Conservation (phyloP, 2,888 invertebrate genomes). For the Saturnia japonica region DNA sequence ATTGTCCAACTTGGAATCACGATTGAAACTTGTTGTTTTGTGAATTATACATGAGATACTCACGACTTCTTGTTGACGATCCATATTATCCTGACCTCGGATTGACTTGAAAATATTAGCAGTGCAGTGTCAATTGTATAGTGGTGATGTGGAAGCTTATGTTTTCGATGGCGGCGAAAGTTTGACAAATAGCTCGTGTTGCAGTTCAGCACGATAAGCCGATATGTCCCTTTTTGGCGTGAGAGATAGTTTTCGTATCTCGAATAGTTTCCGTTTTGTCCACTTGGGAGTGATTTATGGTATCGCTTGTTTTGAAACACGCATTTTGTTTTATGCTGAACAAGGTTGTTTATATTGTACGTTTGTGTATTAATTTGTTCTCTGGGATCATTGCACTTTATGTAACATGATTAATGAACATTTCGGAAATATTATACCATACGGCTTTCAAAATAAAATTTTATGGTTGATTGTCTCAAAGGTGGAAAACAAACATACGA, state of each 20-base stretch:
- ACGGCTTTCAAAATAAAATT: not conserved
- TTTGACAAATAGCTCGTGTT: conserved; percentile 69
- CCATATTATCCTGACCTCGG: conserved; percentile 44
- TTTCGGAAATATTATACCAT: not conserved
- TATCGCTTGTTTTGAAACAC: conserved; percentile 29
- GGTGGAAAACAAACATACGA: no score
- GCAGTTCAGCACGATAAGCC: conserved; percentile 68
- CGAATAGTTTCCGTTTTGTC: conserved; percentile 50
- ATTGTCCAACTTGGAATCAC: conserved; percentile 57
- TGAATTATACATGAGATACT: conserved; percentile 77
- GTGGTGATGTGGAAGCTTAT: conserved; percentile 48
- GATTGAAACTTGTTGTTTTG: conserved; percentile 60
- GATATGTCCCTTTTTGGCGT: conserved; percentile 53
- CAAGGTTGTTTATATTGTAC: not conserved
- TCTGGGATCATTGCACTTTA: not conserved
- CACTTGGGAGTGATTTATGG: conserved; percentile 51
- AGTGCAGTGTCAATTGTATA: not conserved
- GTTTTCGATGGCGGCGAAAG: conserved; percentile 63
- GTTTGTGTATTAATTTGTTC: not conserved
- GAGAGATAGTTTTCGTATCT: conserved; percentile 50
- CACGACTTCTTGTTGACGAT: conserved; percentile 62
- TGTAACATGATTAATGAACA: not conserved
- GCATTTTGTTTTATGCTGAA: conserved; percentile 10
- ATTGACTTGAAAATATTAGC: conserved; percentile 2
- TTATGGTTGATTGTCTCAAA: no score